Base-by-base conservation (phyloP, 2,113 vertebrate species). In the Xyliphius kryptos region DNA sequence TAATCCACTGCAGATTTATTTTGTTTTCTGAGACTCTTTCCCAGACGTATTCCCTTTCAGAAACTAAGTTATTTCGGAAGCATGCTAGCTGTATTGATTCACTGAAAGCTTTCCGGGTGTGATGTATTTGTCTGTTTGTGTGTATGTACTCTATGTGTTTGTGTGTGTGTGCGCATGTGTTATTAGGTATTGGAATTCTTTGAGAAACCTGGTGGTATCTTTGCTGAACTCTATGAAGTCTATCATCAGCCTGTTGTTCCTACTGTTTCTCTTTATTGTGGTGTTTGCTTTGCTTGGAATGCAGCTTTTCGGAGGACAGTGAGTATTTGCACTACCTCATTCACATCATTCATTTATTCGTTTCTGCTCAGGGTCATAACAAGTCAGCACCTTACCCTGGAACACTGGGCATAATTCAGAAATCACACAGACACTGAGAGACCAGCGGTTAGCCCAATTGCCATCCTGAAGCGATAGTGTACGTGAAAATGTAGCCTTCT, bases 131-230 rank as follows among this genome's bases (percentile, higher is more conserved):
- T n/a, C n/a, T n/a, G n/a, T n/a, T n/a, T n/a, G n/a, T n/a, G n/a
- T n/a, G n/a, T n/a, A n/a, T n/a, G n/a, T n/a, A n/a, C n/a, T n/a
- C n/a, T n/a, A n/a, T n/a, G n/a, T n/a, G n/a, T 56, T 9, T 54
- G 43, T 71, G 2, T 76, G 17, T 63, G 44, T 36, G 44, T 57
- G 12, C 48, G 11, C 49, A 20, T 69, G n/a, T n/a, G n/a, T n/a
- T n/a, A n/a, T n/a, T n/a, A 98, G 95, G 83, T 97, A 98, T 79
- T 98, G 95, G 95, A 97, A 92, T 75, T 98, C 95, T 58, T 56
- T 98, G 74, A 83, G 95, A 73, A 98, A 97, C 57, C 78, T 98
- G 74, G 94, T 98, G 62, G 94, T 98, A 0, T 98, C 95, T 20
- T 76, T 97, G 79, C 88, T 98, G 26, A 98, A 93, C 81, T 98